Evolutionary conservation across 2,888 invertebrate genomes (phyloP).

Genomic region (Mesorhabditis belari): DNA sequence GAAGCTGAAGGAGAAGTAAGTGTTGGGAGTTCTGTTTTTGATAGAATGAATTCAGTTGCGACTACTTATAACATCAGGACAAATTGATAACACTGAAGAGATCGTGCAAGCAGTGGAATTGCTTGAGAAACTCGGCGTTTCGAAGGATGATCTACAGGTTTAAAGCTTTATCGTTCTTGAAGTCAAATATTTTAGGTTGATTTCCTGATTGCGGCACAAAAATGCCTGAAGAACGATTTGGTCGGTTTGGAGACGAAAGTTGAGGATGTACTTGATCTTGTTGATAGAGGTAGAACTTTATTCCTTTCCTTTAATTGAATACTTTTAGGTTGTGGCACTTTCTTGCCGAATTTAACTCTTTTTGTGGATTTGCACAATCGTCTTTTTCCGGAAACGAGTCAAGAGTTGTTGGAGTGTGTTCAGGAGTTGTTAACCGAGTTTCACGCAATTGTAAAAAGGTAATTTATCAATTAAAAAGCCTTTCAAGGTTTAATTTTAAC

Average conservation of each 20-base stretch:
- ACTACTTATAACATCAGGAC: constrained; percentile 6
- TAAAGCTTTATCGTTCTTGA: neutral
- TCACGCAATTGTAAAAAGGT: neutral
- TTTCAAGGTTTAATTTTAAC: neutral
- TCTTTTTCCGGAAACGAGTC: constrained; percentile 18
- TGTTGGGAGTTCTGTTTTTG: neutral
- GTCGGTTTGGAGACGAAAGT: constrained; percentile 11
- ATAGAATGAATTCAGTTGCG: constrained; percentile 6
- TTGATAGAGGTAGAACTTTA: constrained; percentile 24
- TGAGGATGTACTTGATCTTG: constrained; percentile 48
- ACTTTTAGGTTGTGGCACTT: constrained; percentile 39
- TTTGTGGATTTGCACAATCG: constrained; percentile 37
- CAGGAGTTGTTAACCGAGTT: neutral
- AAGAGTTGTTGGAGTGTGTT: constrained; percentile 9
- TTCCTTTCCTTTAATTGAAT: neutral
- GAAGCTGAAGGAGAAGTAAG: constrained; percentile 7
- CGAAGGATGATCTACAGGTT: constrained; percentile 16
- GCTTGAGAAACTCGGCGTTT: constrained; percentile 13
- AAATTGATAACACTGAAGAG: constrained; percentile 13
- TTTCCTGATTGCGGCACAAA: constrained; percentile 13
- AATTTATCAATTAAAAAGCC: neutral
- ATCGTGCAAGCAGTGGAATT: constrained; percentile 23
- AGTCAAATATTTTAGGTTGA: constrained; percentile 10
- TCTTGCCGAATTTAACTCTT: constrained; percentile 46
- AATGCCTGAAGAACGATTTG: constrained; percentile 16